These are phyloP conservation scores for Euschistus heros DNA, from an alignment of 1,140 invertebrate genomes.

Conservation along the genomic window DNA sequence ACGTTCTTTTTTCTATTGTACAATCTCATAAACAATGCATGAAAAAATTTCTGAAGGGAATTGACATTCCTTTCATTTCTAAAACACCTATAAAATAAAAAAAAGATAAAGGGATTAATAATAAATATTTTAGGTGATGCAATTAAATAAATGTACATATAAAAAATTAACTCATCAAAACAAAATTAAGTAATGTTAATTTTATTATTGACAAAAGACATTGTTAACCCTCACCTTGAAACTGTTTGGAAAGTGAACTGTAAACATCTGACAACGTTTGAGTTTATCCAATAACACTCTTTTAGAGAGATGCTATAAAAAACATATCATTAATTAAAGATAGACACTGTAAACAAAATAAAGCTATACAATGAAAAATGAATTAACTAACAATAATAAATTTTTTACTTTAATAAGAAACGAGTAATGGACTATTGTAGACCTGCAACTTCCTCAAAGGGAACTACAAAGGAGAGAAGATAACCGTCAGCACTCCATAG, in stretches of 20 bases:
- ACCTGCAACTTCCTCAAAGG: too few species aligned
- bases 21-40: conserved; percentile 36
- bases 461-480: too few species aligned
- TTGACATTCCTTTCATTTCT: conserved; percentile 33
- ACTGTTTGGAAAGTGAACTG: conserved; percentile 43
- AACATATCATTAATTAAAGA: conserved; percentile 6
- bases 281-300: conserved; percentile 39
- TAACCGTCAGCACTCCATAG: too few species aligned
- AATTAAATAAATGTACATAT: not conserved
- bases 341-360: too few species aligned
- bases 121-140: not conserved
- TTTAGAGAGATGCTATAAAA: conserved; percentile 31
- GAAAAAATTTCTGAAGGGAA: conserved; percentile 45
- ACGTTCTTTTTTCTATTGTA: not conserved
- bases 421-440: too few species aligned
- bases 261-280: conserved; percentile 40
- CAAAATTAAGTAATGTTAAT: too few species aligned
- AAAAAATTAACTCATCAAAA: conserved; percentile 13
- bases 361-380: too few species aligned
- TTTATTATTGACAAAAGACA: not conserved
- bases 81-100: conserved; percentile 37
- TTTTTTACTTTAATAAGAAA: too few species aligned
- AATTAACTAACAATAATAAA: too few species aligned
- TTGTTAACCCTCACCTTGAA: conserved; percentile 25
- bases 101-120: conserved; percentile 26